Evolutionary conservation across 2,797 vertebrate genomes (phyloP).

Genomic region (Amblyraja radiata): DNA sequence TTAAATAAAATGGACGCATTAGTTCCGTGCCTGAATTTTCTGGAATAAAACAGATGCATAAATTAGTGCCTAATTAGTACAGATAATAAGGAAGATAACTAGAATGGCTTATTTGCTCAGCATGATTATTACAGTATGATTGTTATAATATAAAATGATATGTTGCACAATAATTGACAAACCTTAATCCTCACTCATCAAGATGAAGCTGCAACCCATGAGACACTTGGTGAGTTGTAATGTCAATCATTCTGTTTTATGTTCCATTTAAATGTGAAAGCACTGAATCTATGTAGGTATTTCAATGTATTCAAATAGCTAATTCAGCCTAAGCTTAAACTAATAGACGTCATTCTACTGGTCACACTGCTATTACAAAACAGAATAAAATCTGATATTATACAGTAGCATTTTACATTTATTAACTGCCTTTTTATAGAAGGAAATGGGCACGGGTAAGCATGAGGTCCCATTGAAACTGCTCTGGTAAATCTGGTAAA

Average conservation of each 20-base stretch:
- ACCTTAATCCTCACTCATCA: constrained; percentile 2
- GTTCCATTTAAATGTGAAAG: neutral
- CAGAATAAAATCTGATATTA: neutral
- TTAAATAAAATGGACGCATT: constrained; percentile 38
- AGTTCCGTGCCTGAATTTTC: constrained; percentile 34
- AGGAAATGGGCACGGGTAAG: too few relatives aligned
- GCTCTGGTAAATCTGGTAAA: too few relatives aligned
- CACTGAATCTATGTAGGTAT: neutral
- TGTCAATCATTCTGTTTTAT: neutral
- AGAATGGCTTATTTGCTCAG: constrained; percentile 37
- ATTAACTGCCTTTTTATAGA: neutral
- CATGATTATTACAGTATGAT: constrained; percentile 36
- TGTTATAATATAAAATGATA: constrained; percentile 31
- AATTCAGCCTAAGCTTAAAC: neutral
- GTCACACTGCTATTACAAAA: neutral
- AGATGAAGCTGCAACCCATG: neutral
- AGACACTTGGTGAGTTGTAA: neutral
- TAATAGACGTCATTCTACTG: neutral
- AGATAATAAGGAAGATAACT: constrained; percentile 35
- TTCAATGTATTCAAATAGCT: neutral
- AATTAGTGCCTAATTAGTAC: constrained; percentile 38
- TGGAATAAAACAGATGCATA: constrained; percentile 36
- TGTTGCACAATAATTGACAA: constrained; percentile 33
- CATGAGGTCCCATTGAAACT: too few relatives aligned
- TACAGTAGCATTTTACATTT: neutral